Base-by-base conservation (phyloP, 2,888 invertebrate genomes). In the Schrankia costaestrigalis region DNA sequence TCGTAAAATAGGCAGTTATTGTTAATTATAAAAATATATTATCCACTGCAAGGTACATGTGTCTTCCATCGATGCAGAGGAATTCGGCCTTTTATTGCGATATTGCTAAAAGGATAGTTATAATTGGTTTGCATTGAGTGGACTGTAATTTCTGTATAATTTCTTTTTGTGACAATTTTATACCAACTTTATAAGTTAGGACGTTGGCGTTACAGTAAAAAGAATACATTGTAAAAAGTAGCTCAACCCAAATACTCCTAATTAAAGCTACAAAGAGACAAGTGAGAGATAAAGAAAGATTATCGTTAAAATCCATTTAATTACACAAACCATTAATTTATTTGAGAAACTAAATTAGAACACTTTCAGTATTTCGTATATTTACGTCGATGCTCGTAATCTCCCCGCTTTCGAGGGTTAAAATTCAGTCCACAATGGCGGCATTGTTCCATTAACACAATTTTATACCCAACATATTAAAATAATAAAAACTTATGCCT, bases 401-500 rank as follows among this genome's bases (percentile, higher is more conserved):
- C 75, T 67, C 65, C 45, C 56, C 62, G 65, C 68, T 69, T 56
- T 66, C 56, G 65, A 70, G 73, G 70, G 71, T 70, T 72, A 66
- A 74, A 77, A 74, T 73, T 74, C 71, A 74, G 76, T 74, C 68
- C 75, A 61, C 73, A 69, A 68, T 62, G 67, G 63, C 68, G 68
- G 68, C 78, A 72, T 72, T 74, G 86, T 78, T 71, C 82, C 79
- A 85, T 87, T 87, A 87, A 86, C 87, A 85, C 86, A 85, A 82
- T 87, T 87, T 87, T 83, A 87, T 78, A 78, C 71, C 79, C 78
- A 71, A 85, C 86, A 86, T 87, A 87, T 87, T 87, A 85, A 88
- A 88, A 88, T 88, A 89, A 88, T 89, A 88, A 89, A 89, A 89
- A 88, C 89, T 88, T 88, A 88, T 86, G 88, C 85, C 88, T 85